A percentile compares a stretch with the other conserved stretches of the same genome.
Evolutionary conservation across 2,113 vertebrate species (phyloP).

Genomic region (Silurus asotus): DNA sequence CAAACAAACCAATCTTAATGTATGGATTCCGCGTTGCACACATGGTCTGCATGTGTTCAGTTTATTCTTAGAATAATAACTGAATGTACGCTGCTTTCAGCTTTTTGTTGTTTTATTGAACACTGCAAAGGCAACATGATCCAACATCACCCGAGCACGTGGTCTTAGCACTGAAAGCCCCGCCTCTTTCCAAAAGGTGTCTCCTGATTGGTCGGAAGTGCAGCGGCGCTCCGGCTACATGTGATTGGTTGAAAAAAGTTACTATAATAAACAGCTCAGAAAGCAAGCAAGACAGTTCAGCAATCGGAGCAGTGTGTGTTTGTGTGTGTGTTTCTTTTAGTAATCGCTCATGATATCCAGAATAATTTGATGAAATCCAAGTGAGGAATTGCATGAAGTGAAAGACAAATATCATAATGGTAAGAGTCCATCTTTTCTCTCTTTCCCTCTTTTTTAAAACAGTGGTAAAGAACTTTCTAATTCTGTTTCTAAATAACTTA

Average conservation of each 20-base stretch:
- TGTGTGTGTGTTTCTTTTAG: background rate
- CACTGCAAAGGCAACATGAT: background rate
- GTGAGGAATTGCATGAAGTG: background rate
- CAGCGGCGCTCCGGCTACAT: background rate
- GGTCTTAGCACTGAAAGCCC: background rate
- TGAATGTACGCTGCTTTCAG: background rate
- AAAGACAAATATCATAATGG: conserved; percentile 4
- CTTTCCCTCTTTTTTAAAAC: background rate
- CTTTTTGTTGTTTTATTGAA: background rate
- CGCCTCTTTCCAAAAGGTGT: conserved; percentile 27
- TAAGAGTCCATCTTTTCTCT: background rate
- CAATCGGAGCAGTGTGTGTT: too few species aligned
- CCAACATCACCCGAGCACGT: background rate
- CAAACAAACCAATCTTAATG: background rate
- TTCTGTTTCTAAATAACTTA: background rate
- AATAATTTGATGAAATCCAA: background rate
- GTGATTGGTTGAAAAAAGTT: conserved; percentile 54
- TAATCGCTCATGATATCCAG: background rate
- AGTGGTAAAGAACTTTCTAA: background rate
- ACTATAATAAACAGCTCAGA: conserved; percentile 47
- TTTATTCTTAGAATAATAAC: background rate
- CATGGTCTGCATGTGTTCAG: background rate
- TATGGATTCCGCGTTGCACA: background rate
- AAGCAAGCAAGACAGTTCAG: background rate
- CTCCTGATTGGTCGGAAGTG: conserved; percentile 47